Evolutionary conservation across 2,113 vertebrate genomes (phyloP).

Genomic region (Brachypteracias leptosomus): DNA sequence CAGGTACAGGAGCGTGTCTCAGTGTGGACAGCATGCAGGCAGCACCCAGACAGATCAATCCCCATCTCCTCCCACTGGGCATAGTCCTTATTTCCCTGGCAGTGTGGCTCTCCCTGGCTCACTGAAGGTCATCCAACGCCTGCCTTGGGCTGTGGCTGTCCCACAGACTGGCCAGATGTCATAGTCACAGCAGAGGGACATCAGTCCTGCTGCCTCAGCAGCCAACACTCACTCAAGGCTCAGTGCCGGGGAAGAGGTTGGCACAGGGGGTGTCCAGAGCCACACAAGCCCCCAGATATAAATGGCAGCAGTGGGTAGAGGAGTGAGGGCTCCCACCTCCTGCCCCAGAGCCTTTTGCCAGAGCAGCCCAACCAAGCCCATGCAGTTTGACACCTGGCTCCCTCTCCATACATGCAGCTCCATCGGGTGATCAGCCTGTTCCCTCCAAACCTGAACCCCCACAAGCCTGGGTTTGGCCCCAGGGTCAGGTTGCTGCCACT

Average conservation of each 20-base stretch:
- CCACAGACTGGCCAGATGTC: neutral
- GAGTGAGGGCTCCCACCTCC: neutral
- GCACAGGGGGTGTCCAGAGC: neutral
- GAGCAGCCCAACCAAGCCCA: neutral
- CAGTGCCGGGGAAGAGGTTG: neutral
- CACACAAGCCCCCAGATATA: neutral
- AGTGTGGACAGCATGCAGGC: neutral
- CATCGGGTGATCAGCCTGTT: neutral
- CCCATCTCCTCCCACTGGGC: neutral
- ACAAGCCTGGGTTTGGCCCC: neutral
- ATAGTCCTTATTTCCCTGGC: neutral
- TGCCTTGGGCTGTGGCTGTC: rapidly evolving
- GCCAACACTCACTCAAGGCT: rapidly evolving
- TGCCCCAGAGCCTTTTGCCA: neutral
- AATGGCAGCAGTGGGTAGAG: neutral
- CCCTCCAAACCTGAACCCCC: neutral
- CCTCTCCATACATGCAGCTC: neutral
- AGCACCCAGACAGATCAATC: neutral
- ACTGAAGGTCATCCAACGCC: neutral
- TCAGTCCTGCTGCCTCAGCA: neutral
- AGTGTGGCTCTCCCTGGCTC: neutral
- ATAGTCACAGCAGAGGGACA: neutral
- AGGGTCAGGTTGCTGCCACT: neutral
- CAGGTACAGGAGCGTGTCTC: neutral
- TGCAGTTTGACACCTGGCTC: neutral